phyloP scores from a whole-genome alignment of 1,140 invertebrate species.

The Diuraphis noxia region DNA sequence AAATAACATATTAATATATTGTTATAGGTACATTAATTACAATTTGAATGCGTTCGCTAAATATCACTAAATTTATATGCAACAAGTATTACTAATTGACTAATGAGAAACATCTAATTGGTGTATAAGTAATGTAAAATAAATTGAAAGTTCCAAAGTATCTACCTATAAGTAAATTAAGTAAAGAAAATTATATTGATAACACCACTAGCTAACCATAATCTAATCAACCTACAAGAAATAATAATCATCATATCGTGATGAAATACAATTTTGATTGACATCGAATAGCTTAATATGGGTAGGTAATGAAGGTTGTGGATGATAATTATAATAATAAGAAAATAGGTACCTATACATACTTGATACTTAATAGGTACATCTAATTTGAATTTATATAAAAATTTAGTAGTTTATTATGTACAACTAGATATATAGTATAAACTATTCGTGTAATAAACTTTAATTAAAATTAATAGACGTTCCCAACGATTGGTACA shows the following conservation, averaged over 20 bases:
- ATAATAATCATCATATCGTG: not conserved
- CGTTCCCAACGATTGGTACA: not conserved
- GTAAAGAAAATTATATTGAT: not conserved
- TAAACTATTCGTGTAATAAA: not conserved
- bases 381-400: not conserved
- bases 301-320: not conserved
- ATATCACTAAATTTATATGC: not conserved
- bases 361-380: not conserved
- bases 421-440: not conserved
- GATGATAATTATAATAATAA: not conserved
- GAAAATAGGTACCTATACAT: not conserved
- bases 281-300: not conserved
- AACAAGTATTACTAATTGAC: not conserved
- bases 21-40: not conserved
- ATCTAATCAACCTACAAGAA: not conserved
- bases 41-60: not conserved
- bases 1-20: too few relatives aligned
- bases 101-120: not conserved
- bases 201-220: not conserved
- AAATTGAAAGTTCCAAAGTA: not conserved
- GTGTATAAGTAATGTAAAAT: not conserved
- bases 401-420: not conserved
- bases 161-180: too few relatives aligned
- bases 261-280: not conserved
- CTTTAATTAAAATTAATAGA: not conserved